Percentiles rank a stretch among this genome's conserved stretches.
Evolutionary conservation across 2,113 vertebrate genomes (phyloP).

Genomic region (Grammomys surdaster): DNA sequence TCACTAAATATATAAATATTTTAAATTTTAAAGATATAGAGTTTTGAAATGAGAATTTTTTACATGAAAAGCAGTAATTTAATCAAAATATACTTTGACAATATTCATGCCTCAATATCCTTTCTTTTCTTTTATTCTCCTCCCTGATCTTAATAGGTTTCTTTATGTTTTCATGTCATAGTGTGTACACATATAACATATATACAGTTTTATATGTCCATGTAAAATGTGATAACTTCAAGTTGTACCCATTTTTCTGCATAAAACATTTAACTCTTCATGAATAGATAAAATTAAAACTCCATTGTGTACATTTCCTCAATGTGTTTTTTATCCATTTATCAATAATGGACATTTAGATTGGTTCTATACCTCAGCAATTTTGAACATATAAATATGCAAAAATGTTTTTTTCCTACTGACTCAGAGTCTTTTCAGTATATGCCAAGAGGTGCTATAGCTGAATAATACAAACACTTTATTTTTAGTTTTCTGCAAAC

Average conservation of each 20-base stretch:
- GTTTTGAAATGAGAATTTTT: neutral
- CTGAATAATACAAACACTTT: neutral
- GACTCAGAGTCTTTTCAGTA: neutral
- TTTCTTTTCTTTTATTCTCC: neutral
- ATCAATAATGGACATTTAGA: too few species aligned
- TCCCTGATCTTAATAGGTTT: neutral
- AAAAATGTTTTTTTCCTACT: neutral
- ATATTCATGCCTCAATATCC: neutral
- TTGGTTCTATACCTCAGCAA: neutral
- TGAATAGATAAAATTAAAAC: too few species aligned
- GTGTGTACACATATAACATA: neutral
- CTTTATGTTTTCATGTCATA: neutral
- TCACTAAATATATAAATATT: neutral
- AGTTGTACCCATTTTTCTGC: neutral
- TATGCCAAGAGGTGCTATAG: neutral
- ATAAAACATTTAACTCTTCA: too few species aligned
- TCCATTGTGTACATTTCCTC: neutral
- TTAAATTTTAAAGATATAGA: neutral
- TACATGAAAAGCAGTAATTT: neutral
- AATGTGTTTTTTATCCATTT: neutral
- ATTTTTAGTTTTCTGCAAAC: too few species aligned
- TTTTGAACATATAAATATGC: neutral
- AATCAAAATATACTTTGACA: neutral
- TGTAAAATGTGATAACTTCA: neutral
- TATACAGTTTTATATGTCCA: neutral